Conservation (phyloP, 1,140 invertebrate species). For the Drosophila ananassae region DNA sequence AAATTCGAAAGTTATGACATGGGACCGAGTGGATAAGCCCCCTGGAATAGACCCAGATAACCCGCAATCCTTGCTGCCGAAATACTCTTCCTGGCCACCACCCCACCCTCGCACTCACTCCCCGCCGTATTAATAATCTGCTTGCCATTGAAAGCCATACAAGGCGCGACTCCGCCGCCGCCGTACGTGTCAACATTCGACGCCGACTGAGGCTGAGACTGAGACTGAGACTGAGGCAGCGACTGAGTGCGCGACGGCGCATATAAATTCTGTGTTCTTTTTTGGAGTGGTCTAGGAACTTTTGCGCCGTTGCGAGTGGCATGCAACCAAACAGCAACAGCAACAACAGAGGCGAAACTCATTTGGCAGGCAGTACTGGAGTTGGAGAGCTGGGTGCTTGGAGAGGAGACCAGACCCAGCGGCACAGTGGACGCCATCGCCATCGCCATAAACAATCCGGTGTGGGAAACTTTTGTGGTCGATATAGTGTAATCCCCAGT, state of each 20-base stretch:
- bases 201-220: slow-evolving; percentile 48
- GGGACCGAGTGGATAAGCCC: not conserved
- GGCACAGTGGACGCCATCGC: slow-evolving; percentile 65
- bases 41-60: slow-evolving; percentile 17
- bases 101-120: slow-evolving; percentile 31
- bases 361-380: slow-evolving; percentile 57
- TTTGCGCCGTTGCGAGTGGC: slow-evolving; percentile 75
- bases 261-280: slow-evolving; percentile 81
- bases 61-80: slow-evolving; percentile 67
- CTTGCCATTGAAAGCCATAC: slow-evolving; percentile 81
- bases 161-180: slow-evolving; percentile 68
- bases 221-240: slow-evolving; percentile 17
- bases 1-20: too few relatives aligned
- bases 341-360: slow-evolving; percentile 52
- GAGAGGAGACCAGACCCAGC: slow-evolving; percentile 5
- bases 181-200: slow-evolving; percentile 79
- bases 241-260: slow-evolving; percentile 78
- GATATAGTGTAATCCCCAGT: slow-evolving; percentile 25
- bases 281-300: slow-evolving; percentile 81
- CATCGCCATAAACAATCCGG: slow-evolving; percentile 55
- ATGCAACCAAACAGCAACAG: slow-evolving; percentile 57
- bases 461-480: slow-evolving; percentile 52
- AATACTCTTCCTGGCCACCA: slow-evolving; percentile 56
- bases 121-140: slow-evolving; percentile 79
- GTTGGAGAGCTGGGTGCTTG: not conserved